Evolutionary conservation across 2,797 vertebrate species (phyloP).

Genomic region (Crenichthys baileyi): DNA sequence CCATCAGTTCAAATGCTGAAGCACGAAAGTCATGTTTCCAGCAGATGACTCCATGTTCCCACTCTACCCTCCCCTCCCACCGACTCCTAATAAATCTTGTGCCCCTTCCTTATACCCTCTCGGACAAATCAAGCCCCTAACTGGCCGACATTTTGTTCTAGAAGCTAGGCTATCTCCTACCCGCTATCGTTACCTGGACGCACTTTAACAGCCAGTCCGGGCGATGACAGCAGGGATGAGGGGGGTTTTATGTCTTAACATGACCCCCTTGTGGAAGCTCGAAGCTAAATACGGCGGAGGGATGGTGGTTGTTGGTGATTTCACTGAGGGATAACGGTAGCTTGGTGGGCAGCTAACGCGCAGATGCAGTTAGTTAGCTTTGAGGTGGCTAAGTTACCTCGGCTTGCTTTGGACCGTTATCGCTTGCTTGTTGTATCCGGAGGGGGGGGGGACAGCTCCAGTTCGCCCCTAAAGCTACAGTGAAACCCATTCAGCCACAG

Average conservation of each 20-base stretch:
- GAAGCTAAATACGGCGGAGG: neutral
- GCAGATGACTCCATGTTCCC: conserved; percentile 8
- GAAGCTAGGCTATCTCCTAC: conserved; percentile 69
- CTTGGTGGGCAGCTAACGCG: conserved; percentile 40
- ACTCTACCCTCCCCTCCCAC: neutral
- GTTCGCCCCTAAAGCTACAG: conserved; percentile 44
- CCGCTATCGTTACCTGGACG: conserved; percentile 69
- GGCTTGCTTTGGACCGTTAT: conserved; percentile 67
- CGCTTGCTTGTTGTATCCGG: conserved; percentile 52
- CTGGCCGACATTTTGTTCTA: conserved; percentile 86
- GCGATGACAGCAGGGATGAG: conserved; percentile 61
- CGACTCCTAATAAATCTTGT: conserved; percentile 38
- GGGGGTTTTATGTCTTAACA: conserved; percentile 18
- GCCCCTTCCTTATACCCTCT: conserved; percentile 46
- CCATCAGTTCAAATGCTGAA: conserved; percentile 39
- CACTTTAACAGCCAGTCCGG: conserved; percentile 36
- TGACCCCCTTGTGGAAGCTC: neutral
- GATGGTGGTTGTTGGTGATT: conserved; percentile 2
- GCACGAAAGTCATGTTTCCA: conserved; percentile 14
- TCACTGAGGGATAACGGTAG: conserved; percentile 25
- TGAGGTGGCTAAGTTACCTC: conserved; percentile 64
- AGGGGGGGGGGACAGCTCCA: conserved; percentile 54
- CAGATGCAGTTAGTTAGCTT: conserved; percentile 59
- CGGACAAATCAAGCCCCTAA: conserved; percentile 62
- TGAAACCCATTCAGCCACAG: conserved; percentile 22